Percentiles rank a stretch among this genome's conserved stretches.
phyloP scores from a whole-genome alignment of 2,888 invertebrate species.

The Habrosyne pyritoides region DNA sequence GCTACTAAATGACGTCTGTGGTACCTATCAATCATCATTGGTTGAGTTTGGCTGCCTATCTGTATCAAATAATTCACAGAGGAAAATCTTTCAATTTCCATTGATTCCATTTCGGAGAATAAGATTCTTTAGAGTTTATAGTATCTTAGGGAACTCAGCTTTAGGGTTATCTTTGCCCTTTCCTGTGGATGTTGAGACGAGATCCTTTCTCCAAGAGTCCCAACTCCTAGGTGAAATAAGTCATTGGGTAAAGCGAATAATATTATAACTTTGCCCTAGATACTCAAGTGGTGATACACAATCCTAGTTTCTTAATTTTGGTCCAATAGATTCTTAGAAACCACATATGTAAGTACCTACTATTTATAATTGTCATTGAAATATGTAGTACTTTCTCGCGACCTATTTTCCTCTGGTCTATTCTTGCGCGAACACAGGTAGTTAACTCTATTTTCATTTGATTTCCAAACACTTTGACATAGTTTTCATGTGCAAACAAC shows the following conservation, averaged over 20 bases:
- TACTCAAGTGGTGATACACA: no score
- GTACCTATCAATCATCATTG: neutral
- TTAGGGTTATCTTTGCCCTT: no score
- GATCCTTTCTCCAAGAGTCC: no score
- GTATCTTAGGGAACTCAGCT: no score
- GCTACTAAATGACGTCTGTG: neutral
- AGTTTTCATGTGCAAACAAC: conserved; percentile 33
- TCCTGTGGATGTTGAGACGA: no score
- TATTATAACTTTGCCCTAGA: no score
- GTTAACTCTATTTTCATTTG: conserved; percentile 56
- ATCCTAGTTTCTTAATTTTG: no score
- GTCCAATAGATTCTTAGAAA: no score
- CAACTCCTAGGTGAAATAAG: no score
- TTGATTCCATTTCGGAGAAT: neutral
- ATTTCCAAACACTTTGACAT: conserved; percentile 63
- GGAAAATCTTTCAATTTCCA: neutral
- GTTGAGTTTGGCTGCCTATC: neutral
- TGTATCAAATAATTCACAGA: neutral
- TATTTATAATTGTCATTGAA: conserved; percentile 25
- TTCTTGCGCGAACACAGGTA: conserved; percentile 52
- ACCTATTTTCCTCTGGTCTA: conserved; percentile 48
- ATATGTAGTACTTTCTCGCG: conserved; percentile 31
- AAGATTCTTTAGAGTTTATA: neutral
- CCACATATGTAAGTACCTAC: neutral
- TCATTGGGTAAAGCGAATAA: no score